Evolutionary conservation across 2,888 invertebrate genomes (phyloP), one percentile per base, ranked within the genome.

Genomic region (Xanthorhoe spadicearia): DNA sequence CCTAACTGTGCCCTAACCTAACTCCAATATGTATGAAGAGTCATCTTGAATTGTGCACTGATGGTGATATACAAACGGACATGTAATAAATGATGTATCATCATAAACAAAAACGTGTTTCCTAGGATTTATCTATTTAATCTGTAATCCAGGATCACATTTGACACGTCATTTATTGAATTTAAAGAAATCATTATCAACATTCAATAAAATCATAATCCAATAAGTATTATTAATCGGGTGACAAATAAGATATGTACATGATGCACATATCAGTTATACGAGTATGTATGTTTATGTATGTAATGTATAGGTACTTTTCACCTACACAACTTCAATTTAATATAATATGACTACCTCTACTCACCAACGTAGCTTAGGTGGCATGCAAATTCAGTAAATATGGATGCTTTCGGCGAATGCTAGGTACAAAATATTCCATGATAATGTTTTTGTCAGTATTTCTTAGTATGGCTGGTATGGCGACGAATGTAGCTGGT

Each of bases 141-240:
- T 43, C 48, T 48, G 17, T 48, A 48, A 48, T 48, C 48, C 48
- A 7, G 48, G 48, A 48, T 48, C 48, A 48, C 15, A 8, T 17
- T 48, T 15, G 13, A 3, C 48, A 48, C 48, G 48, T 48, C 8
- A 43, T 17, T 48, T 43, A 43, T 43, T 17, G 15, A 15, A 17
- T 17, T 48, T 48, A 17, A 13, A 46, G 15, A 15, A 48, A 15
- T 43, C 10, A 43, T 43, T 43, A 43, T 43, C 13, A 13, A 13
- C 13, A 10, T 10, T 13, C 13, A 43, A 13, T 13, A 7, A 15
- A 17, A 48, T 17, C 48, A 48, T 48, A 17, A 48, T 48, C 17
- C 15, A 15, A 1, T 7, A 17, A 17, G 15, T 48, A 4, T 48
- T 48, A 15, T 0, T 48, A 17, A 48, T 48, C 48, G 15, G 48